A percentile compares a stretch with the other conserved stretches of the same genome.
Conservation (phyloP, 2,113 vertebrate genomes). For the Hypocryptadius cinnamomeus region DNA sequence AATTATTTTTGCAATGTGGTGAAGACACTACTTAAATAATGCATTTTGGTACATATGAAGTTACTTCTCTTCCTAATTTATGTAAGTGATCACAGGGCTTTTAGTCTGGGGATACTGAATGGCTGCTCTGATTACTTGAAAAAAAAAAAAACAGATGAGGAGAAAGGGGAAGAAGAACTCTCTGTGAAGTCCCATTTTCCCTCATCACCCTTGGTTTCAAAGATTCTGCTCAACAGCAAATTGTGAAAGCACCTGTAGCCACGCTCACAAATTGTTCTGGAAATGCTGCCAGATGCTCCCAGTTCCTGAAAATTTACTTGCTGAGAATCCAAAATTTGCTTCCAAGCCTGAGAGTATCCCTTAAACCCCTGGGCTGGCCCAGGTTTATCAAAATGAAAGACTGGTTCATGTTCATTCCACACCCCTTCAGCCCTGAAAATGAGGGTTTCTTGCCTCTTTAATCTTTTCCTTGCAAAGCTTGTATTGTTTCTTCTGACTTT, state of each 20-base stretch:
- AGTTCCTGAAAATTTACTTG: not conserved
- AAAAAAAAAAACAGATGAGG: not conserved
- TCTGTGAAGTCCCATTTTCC: not conserved
- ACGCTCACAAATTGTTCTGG: not conserved
- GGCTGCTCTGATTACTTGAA: not conserved
- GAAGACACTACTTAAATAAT: not conserved
- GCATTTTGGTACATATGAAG: not conserved
- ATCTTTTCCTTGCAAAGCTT: constrained; percentile 99
- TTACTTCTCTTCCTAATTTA: not conserved
- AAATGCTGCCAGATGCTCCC: not conserved
- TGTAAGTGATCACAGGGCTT: not conserved
- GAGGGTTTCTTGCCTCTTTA: constrained; percentile 84
- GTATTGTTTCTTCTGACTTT: constrained; percentile 99
- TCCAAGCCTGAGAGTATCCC: not conserved
- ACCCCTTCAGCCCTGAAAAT: not conserved
- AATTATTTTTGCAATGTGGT: not conserved
- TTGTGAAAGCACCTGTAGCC: not conserved
- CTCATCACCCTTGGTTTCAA: not conserved
- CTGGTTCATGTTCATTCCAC: not conserved
- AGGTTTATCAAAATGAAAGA: not conserved
- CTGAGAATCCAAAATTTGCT: not conserved
- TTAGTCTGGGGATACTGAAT: not conserved
- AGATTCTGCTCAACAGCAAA: not conserved
- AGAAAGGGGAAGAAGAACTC: not conserved
- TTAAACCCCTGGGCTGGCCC: not conserved